Evolutionary conservation across 1,140 invertebrate genomes (phyloP), one percentile per base, ranked within the genome.

Genomic region (Ceratoteleas bidentatus): DNA sequence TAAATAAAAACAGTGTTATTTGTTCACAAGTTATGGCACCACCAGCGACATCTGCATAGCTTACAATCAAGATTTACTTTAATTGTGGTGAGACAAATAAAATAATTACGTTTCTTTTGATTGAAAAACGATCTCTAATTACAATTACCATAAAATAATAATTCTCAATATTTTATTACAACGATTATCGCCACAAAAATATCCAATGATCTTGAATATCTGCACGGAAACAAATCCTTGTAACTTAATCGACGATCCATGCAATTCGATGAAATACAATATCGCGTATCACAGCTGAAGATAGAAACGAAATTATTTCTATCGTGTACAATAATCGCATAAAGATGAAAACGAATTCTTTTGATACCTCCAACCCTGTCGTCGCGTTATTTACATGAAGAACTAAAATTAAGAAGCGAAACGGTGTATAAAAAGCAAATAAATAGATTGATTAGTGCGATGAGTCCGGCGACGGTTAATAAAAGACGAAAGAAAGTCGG

Each of bases 281-380:
- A 74, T 16, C 53, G 54, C 62, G 10, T 68, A 68, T 76, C 73
- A 76, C 73, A 76, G 73, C 57, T 76, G 56, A 34, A 53, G 57
- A 76, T 68, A 52, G 47, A 58, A 68, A 52, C 54, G 43, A 52
- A 74, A 64, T 24, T 0, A 43, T 56, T 66, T 66, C 64, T 54
- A 72, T 72, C 47, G 9, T 14, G n/a, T 54, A 52, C 45, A 11
- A 72, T 72, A 52, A 56, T 64, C 33, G 14, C 50, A 50, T 34
- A 24, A 40, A 0, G 49, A 53, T 53, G 45, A 10, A 65, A 52
- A 40, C 16, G 0, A 62, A 8, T n/a, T 47, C 45, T 10, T 40
- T 14, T 36, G 34, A 40, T 43, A 40, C 9, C 16, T 9, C 56
- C 38, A 24, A 58, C 15, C 36, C 36, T 16, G 13, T 6, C 56